These are phyloP conservation scores for Anguilla megastoma DNA, from an alignment of 2,797 vertebrate species.

Conservation along the genomic window DNA sequence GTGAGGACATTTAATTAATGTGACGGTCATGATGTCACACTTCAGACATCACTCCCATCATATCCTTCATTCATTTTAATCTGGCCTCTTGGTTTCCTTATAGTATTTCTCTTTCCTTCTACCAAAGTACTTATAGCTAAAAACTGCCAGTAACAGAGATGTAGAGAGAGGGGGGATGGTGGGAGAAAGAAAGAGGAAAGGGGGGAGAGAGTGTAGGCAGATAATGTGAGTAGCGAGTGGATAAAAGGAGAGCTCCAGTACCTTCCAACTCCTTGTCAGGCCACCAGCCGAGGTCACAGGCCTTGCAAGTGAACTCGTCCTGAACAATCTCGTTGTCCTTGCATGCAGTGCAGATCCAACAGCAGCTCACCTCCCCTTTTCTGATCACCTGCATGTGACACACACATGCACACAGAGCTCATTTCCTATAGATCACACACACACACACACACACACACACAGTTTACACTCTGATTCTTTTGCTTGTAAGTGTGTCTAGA, in stretches of 20 bases:
- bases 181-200: not conserved
- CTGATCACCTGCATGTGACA: constrained; percentile 84
- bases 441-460: not conserved
- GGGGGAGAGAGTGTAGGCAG: not conserved
- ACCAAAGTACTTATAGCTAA: not conserved
- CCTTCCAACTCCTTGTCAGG: constrained; percentile 87
- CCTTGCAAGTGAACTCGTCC: constrained; percentile 98
- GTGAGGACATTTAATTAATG: no score
- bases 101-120: not conserved
- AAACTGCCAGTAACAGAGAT: not conserved
- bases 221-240: not conserved
- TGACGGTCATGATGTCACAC: no score
- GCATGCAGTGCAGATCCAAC: constrained; percentile 98
- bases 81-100: not conserved
- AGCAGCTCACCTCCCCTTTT: constrained; percentile 98
- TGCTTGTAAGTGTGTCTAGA: no score
- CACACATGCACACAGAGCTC: not conserved
- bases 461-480: no score
- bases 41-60: no score
- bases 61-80: not conserved
- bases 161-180: not conserved
- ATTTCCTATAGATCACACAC: not conserved
- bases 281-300: constrained; percentile 97
- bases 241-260: constrained; percentile 53
- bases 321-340: constrained; percentile 96